Base-by-base conservation (phyloP, 2,797 vertebrate genomes). In the Picus viridis region DNA sequence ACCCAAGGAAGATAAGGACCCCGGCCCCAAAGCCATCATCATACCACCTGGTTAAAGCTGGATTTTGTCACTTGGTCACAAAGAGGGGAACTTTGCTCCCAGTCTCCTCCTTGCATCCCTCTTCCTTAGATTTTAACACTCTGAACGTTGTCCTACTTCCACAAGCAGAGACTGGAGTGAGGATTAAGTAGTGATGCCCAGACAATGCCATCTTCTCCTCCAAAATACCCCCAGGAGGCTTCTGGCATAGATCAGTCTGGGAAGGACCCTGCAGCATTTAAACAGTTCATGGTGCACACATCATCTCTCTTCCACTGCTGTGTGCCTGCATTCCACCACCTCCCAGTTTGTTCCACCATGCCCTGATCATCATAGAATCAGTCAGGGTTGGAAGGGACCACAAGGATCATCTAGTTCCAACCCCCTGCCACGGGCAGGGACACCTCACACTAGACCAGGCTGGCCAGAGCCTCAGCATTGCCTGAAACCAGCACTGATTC, bases 1-100 rank as follows among this genome's bases (percentile, higher is more conserved):
- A 45, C 12, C 29, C 23, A 5, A 43, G 63, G 73, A 58, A 92
- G 92, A 91, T 81, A 86, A 94, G 91, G 86, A 30, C 34, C 83
- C 73, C 14, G 67, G 54, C 73, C 83, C 70, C 71, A 63, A 86
- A 93, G 87, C 6, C 67, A 79, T 72, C 53, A 88, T 78, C 58
- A 74, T 5, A 15, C 13, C 77, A 59, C 76, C 82, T 75, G 4
- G 24, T 56, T 49, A 71, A 43, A 86, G 79, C 59, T 75, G 85
- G 77, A 65, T 87, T 92, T 53, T 32, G 36, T 9, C 32, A 47
- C 51, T 95, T 74, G 85, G 85, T 94, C 69, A 84, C 83, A 71
- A 79, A 89, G 49, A 79, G 13, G 7, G 27, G 75, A 87, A 62
- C 73, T 92, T 87, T 59, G 19, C n/a, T 83, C 82, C 30, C 24